Evolutionary conservation across 2,797 vertebrate species (phyloP).

Genomic region (Limnodromus scolopaceus): DNA sequence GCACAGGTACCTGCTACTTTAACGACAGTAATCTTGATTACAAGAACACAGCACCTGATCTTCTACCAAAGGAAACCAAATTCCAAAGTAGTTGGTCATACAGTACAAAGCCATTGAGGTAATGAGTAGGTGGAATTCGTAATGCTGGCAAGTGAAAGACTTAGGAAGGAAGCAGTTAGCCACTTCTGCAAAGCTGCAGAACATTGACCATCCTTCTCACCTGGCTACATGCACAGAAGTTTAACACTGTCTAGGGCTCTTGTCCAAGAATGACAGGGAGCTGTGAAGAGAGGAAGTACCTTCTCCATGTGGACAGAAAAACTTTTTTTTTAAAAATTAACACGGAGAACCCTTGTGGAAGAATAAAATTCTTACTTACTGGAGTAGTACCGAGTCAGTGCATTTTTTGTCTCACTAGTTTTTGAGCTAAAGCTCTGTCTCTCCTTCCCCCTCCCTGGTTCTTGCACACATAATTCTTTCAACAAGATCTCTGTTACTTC

Average conservation of each 20-base stretch:
- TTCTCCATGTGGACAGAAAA: not conserved
- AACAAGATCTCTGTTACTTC: not conserved
- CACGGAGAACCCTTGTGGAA: not conserved
- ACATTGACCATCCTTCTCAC: not conserved
- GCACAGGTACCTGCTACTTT: not conserved
- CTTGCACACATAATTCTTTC: not conserved
- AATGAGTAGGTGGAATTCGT: not conserved
- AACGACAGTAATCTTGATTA: not conserved
- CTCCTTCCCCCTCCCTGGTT: not conserved
- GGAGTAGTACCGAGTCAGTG: not conserved
- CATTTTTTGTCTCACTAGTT: not conserved
- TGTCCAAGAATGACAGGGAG: not conserved
- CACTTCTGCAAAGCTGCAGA: not conserved
- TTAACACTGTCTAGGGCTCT: not conserved
- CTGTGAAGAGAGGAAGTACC: not conserved
- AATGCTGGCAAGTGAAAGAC: not conserved
- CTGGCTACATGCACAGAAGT: not conserved
- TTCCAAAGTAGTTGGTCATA: not conserved
- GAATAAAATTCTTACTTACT: not conserved
- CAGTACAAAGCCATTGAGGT: not conserved
- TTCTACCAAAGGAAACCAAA: not conserved
- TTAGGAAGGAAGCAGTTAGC: not conserved
- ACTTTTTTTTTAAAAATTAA: not conserved
- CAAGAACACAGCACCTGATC: not conserved
- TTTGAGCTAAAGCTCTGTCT: not conserved